Evolutionary conservation across 2,797 vertebrate species (phyloP).

Genomic region (Channallabes apus): DNA sequence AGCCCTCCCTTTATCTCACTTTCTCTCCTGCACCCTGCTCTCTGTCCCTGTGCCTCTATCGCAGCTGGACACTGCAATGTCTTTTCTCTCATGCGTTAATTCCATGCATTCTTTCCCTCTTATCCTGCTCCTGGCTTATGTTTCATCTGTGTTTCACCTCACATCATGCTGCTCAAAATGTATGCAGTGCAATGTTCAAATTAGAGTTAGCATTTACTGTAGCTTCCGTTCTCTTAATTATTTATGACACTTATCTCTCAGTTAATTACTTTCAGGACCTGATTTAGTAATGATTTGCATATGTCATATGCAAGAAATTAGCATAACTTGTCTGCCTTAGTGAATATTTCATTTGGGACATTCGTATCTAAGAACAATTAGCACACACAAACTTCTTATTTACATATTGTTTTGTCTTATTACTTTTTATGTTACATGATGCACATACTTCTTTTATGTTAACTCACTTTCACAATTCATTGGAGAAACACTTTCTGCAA

Average conservation of each 20-base stretch:
- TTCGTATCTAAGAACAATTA: neutral
- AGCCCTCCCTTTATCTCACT: constrained; percentile 47
- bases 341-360: neutral
- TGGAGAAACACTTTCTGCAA: too few relatives aligned
- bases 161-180: neutral
- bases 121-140: constrained; percentile 9
- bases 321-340: neutral
- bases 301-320: neutral
- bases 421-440: neutral
- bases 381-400: neutral
- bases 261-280: neutral
- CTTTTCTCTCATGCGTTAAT: constrained; percentile 19
- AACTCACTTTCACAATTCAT: neutral
- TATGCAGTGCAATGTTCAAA: neutral
- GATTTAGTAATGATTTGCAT: neutral
- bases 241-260: neutral
- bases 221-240: neutral
- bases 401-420: neutral
- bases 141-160: neutral
- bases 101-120: constrained; percentile 13
- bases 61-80: constrained; percentile 30
- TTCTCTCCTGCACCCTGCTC: constrained; percentile 31
- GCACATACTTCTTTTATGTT: neutral
- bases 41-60: constrained; percentile 12
- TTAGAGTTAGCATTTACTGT: neutral